A percentile compares a stretch with the other conserved stretches of the same genome.
phyloP scores from a whole-genome alignment of 2,888 invertebrate species.

The Vesta saturnalis region DNA sequence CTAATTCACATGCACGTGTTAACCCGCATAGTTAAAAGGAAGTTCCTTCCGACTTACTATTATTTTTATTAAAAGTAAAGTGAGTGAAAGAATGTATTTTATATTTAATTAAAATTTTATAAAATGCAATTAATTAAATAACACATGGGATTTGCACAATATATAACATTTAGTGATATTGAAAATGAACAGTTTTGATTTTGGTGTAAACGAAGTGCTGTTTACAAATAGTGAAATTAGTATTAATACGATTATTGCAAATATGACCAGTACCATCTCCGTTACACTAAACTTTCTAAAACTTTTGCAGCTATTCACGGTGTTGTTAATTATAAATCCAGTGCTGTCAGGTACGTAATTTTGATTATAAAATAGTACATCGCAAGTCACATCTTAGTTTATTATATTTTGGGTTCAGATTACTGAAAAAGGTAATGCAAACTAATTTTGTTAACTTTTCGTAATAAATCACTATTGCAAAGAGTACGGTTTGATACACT shows the following conservation, averaged over 20 bases:
- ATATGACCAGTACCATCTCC: constrained; percentile 14
- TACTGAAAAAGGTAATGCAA: no score
- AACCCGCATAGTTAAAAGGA: constrained; percentile 22
- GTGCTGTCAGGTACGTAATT: constrained; percentile 23
- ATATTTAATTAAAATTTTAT: not conserved
- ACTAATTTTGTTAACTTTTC: no score
- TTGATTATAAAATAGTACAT: no score
- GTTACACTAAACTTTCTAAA: constrained; percentile 20
- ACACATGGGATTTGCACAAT: not conserved
- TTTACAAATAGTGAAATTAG: not conserved
- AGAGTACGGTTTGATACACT: no score
- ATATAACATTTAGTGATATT: constrained; percentile 5
- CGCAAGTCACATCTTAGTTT: no score
- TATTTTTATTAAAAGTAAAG: not conserved
- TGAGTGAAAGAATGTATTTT: not conserved
- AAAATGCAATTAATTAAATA: not conserved
- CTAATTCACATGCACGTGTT: constrained; percentile 28
- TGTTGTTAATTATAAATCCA: constrained; percentile 18
- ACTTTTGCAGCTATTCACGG: constrained; percentile 18
- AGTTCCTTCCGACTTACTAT: not conserved
- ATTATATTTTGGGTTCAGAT: no score
- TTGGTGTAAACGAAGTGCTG: constrained; percentile 1
- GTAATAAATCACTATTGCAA: no score
- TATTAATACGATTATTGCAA: constrained; percentile 1
- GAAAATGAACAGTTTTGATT: not conserved